Base-by-base conservation (phyloP, 2,888 invertebrate species). In the Drosophila tripunctata region DNA sequence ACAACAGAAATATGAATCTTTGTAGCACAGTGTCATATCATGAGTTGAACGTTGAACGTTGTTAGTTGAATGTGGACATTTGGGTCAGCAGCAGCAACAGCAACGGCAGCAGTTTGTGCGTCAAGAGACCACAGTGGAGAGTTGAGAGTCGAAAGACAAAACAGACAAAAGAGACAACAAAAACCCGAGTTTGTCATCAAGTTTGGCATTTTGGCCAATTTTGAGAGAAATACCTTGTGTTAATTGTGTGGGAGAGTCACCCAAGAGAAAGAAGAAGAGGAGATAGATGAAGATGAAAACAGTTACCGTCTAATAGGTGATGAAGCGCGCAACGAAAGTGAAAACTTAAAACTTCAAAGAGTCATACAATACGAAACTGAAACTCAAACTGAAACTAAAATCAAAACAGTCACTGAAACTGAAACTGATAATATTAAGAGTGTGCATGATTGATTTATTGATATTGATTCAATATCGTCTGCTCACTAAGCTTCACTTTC, bases 401-500 rank as follows among this genome's bases (percentile, higher is more conserved):
- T 15, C 15, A 10, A 41, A 48, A 33, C 6, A 5, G 14, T 10
- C 27, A 22, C 21, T 33, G 44, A 48, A 54, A 44, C 45, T 14
- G 7, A 40, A 35, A 22, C 48, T n/a, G 62, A 47, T 35, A 22
- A 38, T 24, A 67, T 55, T 38, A 35, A 21, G 30, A 66, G 60
- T 51, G 41, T 21, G 63, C 44, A 17, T 55, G 54, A 66, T 61
- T 47, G 66, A 55, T 54, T 40, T 47, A 54, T 55, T 50, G 55
- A 43, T 36, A 36, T 36, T 38, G 21, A 30, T 21, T 17, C 5
- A 35, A 35, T 38, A 63, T 52, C 36, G 58, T 41, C 27, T 52
- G 40, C 35, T 56, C 51, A 50, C 22, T 36, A 41, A 50, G 60
- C 71, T 78, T 78, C 71, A 75, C 78, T 80, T 78, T 78, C 81